Conservation (phyloP, 2,888 invertebrate species). For the Aricia artaxerxes region DNA sequence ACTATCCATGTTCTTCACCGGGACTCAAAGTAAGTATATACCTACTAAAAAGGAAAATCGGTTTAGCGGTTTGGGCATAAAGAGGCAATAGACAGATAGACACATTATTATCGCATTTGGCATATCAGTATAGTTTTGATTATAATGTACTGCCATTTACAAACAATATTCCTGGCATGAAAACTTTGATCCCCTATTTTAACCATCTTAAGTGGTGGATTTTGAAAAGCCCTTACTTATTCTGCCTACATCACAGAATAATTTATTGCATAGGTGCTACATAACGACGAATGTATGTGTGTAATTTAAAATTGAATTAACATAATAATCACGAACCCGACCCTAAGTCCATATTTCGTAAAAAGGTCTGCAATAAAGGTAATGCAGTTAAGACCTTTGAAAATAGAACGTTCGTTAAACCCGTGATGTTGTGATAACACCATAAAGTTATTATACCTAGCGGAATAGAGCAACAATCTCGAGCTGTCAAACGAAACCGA, state of each 20-base stretch:
- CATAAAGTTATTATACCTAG: too few relatives aligned
- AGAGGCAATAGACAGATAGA: background rate
- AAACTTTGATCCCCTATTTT: too few relatives aligned
- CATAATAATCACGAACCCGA: background rate
- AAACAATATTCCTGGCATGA: too few relatives aligned
- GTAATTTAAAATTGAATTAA: slow-evolving; percentile 17
- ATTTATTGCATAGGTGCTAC: background rate
- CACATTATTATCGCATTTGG: background rate
- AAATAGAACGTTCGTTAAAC: background rate
- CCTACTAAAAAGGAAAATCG: background rate
- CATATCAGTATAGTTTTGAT: background rate
- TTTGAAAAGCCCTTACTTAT: too few relatives aligned
- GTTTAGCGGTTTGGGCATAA: background rate
- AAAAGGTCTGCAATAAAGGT: slow-evolving; percentile 11
- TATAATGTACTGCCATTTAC: too few relatives aligned
- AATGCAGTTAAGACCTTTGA: slow-evolving; percentile 12
- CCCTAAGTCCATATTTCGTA: background rate
- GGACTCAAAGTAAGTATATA: too few relatives aligned
- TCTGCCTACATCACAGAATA: background rate
- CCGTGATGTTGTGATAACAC: background rate
- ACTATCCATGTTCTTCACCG: too few relatives aligned
- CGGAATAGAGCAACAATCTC: too few relatives aligned
- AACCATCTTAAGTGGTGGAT: too few relatives aligned
- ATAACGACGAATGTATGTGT: background rate
- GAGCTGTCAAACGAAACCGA: too few relatives aligned